Evolutionary conservation across 2,797 vertebrate genomes (phyloP), one percentile per base, ranked within the genome.

Genomic region (Chloroceryle inda): DNA sequence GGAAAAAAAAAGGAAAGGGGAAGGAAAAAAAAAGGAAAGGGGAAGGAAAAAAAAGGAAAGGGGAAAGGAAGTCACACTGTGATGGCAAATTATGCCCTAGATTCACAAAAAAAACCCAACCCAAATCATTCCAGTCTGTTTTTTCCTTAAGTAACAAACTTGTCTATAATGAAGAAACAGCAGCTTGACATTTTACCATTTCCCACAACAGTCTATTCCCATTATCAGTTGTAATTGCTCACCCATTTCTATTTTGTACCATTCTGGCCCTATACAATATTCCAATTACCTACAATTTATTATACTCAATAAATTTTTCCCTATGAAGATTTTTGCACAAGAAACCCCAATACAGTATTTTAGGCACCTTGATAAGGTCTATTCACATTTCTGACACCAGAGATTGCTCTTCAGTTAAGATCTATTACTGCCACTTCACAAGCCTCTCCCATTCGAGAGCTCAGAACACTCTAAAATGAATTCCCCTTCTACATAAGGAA

Each of bases 401-500:
- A 97, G 95, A 95, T 96, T 97, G 93, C 95, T 96, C 94, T 95
- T 96, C 94, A 67, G 92, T 96, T 96, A 96, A 94, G 95, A 94
- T 96, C 90, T 87, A 93, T 93, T 91, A 94, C 85, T 96, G 77
- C 82, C 84, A 89, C 64, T 92, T 92, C 81, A 95, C 56, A 79
- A 95, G 64, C 59, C 56, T 94, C 88, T 93, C 94, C 81, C 77
- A 64, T 89, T 31, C 2, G 5, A 89, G 71, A 92, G 67, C 72
- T 85, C 67, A 52, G 53, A 94, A 87, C 55, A 83, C 59, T 74
- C 78, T 74, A 92, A 96, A 96, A 93, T 24, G 0, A 94, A 95
- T 92, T 93, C 88, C 47, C 71, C 22, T 37, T 66, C 83, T 82
- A 61, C 90, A 82, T 90, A 96, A 93, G 94, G 94, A 96, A 96